Conservation (phyloP, 2,888 invertebrate species). For the Pasiphila rectangulata region DNA sequence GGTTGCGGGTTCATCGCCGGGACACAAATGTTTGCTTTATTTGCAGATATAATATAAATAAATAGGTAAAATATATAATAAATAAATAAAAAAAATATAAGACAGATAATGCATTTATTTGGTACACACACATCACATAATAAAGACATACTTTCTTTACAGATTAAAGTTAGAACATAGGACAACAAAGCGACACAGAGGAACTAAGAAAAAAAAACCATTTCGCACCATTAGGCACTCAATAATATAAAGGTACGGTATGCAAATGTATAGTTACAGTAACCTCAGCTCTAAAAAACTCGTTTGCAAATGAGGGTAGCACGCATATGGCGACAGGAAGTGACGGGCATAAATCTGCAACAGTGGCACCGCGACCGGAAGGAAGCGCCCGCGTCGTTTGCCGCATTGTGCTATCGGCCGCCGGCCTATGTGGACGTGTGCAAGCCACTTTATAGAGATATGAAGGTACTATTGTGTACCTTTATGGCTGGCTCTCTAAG, state of each 20-base stretch:
- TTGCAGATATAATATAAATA: too few species aligned
- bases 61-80: too few species aligned
- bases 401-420: slow-evolving; percentile 79
- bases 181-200: too few species aligned
- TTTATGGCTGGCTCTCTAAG: slow-evolving; percentile 52
- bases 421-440: slow-evolving; percentile 72
- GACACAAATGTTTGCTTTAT: too few species aligned
- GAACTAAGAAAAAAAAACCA: background rate
- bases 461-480: slow-evolving; percentile 69
- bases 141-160: too few species aligned
- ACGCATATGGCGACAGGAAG: slow-evolving; percentile 76
- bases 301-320: slow-evolving; percentile 76
- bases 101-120: too few species aligned
- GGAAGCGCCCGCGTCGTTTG: slow-evolving; percentile 79
- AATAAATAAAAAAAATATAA: too few species aligned
- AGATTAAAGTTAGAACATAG: too few species aligned
- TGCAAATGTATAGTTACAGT: slow-evolving; percentile 8
- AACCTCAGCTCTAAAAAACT: slow-evolving; percentile 59
- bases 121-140: too few species aligned
- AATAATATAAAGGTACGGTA: background rate
- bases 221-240: background rate
- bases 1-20: too few species aligned
- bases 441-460: slow-evolving; percentile 75
- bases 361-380: slow-evolving; percentile 77
- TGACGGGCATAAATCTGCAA: slow-evolving; percentile 78